Conservation (phyloP, 2,113 vertebrate genomes). For the Tretioscincus oriximinensis region DNA sequence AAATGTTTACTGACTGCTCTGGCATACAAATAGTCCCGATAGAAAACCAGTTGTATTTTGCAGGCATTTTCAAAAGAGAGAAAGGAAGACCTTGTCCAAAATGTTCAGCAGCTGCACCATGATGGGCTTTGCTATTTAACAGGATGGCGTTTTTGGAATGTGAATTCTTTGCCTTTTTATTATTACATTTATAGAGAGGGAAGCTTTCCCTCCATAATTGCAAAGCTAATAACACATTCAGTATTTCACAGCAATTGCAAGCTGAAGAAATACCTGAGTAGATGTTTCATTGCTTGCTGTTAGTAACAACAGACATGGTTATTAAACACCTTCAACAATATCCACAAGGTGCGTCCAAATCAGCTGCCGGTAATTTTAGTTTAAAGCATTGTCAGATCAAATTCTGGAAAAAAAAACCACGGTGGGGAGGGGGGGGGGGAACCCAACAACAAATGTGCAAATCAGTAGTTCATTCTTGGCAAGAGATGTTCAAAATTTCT, state of each 20-base stretch:
- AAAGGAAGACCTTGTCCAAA: conserved; percentile 51
- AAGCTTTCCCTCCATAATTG: conserved; percentile 16
- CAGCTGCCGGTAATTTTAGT: background rate
- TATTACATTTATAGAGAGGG: conserved; percentile 16
- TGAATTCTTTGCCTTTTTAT: conserved; percentile 23
- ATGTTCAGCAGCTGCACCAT: conserved; percentile 48
- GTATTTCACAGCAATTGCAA: conserved; percentile 34
- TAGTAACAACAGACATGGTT: background rate
- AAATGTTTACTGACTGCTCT: conserved; percentile 12
- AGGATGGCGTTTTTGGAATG: conserved; percentile 22
- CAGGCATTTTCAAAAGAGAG: conserved; percentile 28
- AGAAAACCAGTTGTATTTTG: conserved; percentile 53
- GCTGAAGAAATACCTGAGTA: background rate
- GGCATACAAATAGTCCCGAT: conserved; percentile 36
- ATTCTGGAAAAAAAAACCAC: conserved; percentile 6
- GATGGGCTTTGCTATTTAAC: conserved; percentile 26
- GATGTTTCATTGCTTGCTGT: background rate
- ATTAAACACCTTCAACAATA: conserved; percentile 37
- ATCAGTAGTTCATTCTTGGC: conserved; percentile 10
- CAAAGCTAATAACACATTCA: conserved; percentile 1
- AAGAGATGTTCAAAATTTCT: background rate
- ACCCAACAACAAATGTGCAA: background rate
- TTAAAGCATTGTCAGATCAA: background rate
- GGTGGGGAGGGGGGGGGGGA: too few relatives aligned
- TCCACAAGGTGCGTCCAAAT: conserved; percentile 7